Evolutionary conservation across 2,797 vertebrate genomes (phyloP), one percentile per base, ranked within the genome.

Genomic region (Agapornis canus): DNA sequence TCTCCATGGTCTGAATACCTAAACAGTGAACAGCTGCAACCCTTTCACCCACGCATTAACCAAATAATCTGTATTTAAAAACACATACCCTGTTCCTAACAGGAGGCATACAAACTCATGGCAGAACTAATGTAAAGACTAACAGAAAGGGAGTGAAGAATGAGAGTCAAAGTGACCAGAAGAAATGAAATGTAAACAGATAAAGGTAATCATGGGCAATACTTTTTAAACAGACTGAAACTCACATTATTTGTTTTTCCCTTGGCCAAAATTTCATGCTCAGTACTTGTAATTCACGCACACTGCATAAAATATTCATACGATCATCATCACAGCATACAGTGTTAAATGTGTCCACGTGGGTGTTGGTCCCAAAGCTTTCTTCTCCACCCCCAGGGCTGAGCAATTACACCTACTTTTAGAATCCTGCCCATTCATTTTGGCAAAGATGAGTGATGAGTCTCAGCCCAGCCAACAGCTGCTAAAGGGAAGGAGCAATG

Each of bases 301-400:
- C 6, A 3, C 35, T 43, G 61, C 1, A 0, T 22, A n/a, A 66
- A 85, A 70, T 1, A 80, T 3, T 59, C 27, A 13, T 1, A 7
- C 4, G 5, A 81, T 22, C 61, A 57, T 65, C 42, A 51, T n/a
- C 27, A 7, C 11, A 73, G 59, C 49, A 65, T 1, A 2, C 0
- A 71, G 43, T 5, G 3, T 35, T 66, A 72, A 59, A 59, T 8
- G 20, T 51, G 70, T 45, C n/a, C 56, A n/a, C 0, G 0, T 6
- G 39, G 42, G 32, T 70, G 66, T 18, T 63, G 71, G 70, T 72
- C 70, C 72, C 57, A 65, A 79, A 79, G 29, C 37, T 16, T 35
- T 11, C 2, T 5, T 47, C 13, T 6, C 4, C 1, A 40, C 9
- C 3, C 6, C 8, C 0, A 0, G n/a, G 15, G 13, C 0, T 21